Percentiles rank a stretch among this genome's conserved stretches.
Evolutionary conservation across 2,113 vertebrate genomes (phyloP).

Genomic region (Mellivora capensis): DNA sequence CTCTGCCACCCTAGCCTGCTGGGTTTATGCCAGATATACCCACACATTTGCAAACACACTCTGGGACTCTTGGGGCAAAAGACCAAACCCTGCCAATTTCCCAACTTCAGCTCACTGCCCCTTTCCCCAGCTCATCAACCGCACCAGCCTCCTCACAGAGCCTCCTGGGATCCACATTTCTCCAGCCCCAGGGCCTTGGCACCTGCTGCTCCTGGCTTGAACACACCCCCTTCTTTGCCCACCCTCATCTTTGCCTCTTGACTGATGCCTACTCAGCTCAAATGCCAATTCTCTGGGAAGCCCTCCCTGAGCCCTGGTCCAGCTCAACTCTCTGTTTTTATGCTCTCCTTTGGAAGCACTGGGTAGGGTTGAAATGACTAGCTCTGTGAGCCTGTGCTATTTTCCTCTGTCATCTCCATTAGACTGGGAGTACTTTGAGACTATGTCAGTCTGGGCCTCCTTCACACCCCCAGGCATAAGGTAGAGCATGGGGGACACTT

Average conservation of each 20-base stretch:
- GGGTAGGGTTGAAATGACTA: background rate
- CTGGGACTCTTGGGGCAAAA: background rate
- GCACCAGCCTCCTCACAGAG: background rate
- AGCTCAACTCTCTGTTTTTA: background rate
- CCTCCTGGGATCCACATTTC: background rate
- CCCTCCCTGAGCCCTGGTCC: background rate
- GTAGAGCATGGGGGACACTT: too few species aligned
- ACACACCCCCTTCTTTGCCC: too few species aligned
- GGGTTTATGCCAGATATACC: background rate
- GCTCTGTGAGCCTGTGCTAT: too few species aligned
- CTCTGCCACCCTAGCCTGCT: background rate
- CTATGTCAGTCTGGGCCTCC: background rate
- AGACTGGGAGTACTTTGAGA: background rate
- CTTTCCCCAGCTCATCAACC: background rate
- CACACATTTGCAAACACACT: background rate
- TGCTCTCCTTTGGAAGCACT: background rate
- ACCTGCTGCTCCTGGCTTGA: background rate
- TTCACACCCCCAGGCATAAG: background rate
- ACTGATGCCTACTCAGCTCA: background rate
- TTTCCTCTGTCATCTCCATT: background rate
- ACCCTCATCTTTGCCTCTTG: background rate
- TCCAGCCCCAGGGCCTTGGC: background rate
- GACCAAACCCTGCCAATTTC: background rate
- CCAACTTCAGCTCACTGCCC: background rate
- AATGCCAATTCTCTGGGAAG: background rate